Evolutionary conservation across 2,888 invertebrate genomes (phyloP).

Genomic region (Vesta saturnalis): DNA sequence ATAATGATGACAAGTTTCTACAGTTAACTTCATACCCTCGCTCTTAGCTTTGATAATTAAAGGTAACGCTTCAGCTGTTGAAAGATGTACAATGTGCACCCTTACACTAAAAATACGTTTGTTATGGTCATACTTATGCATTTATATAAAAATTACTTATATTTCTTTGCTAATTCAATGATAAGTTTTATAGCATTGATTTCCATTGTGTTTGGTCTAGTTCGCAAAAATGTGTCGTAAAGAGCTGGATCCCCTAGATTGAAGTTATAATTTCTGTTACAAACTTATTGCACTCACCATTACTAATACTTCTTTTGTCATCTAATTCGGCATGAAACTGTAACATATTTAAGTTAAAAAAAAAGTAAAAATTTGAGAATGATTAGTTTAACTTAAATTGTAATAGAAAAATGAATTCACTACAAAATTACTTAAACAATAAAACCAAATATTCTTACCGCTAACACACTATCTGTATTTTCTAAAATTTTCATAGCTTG

Average conservation of each 20-base stretch:
- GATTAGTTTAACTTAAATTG: neutral
- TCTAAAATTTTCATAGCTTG: constrained; percentile 68
- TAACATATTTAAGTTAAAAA: constrained; percentile 46
- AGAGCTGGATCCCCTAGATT: constrained; percentile 64
- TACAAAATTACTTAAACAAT: neutral
- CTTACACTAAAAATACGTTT: constrained; percentile 67
- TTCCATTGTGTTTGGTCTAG: constrained; percentile 76
- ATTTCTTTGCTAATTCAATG: constrained; percentile 66
- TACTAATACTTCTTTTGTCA: constrained; percentile 50
- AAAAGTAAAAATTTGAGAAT: neutral
- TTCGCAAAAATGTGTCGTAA: constrained; percentile 71
- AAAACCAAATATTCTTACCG: constrained; percentile 63
- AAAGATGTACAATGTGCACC: constrained; percentile 76
- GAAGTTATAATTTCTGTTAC: too few species aligned
- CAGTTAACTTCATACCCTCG: constrained; percentile 69
- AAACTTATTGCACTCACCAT: constrained; percentile 11
- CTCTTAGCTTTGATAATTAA: constrained; percentile 66
- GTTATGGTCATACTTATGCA: too few species aligned
- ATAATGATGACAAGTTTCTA: constrained; percentile 81
- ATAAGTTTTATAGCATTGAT: constrained; percentile 70
- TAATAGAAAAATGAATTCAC: constrained; percentile 4
- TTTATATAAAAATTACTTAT: constrained; percentile 62
- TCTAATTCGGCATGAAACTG: constrained; percentile 79
- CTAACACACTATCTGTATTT: constrained; percentile 70
- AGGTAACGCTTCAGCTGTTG: constrained; percentile 69